These are phyloP conservation scores for Dromococcyx pavoninus DNA, from an alignment of 2,797 vertebrate species.

Conservation along the genomic window DNA sequence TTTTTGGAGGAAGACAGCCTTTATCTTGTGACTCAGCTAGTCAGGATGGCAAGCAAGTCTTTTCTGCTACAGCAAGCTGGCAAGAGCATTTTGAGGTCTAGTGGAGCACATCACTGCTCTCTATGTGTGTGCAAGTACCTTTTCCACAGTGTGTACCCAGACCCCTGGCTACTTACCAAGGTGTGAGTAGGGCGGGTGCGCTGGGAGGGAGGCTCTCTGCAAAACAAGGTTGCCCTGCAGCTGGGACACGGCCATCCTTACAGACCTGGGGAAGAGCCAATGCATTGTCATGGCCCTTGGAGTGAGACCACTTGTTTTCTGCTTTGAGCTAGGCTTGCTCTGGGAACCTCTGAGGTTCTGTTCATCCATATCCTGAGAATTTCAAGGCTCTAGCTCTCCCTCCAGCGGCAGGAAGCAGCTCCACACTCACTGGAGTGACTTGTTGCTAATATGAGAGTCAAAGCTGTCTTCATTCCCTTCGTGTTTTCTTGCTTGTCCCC, in stretches of 20 bases:
- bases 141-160: accelerated
- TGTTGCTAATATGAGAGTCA: neutral
- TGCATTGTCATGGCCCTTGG: neutral
- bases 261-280: neutral
- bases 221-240: neutral
- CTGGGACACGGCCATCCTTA: neutral
- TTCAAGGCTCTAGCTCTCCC: conserved; percentile 21
- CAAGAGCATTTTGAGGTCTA: neutral
- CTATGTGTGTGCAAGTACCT: accelerated
- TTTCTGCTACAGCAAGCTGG: neutral
- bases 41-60: neutral
- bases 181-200: accelerated
- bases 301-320: neutral
- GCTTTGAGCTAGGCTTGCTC: neutral
- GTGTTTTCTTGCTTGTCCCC: neutral
- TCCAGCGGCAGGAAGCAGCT: conserved; percentile 24
- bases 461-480: neutral
- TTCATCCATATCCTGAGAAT: accelerated
- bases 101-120: neutral
- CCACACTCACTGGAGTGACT: neutral
- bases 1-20: neutral
- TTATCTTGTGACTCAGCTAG: neutral
- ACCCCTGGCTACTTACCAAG: accelerated
- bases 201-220: neutral
- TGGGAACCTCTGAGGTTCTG: neutral